These are phyloP conservation scores for Epinephelus cyanopodus DNA, from an alignment of 2,113 vertebrate species.

Conservation along the genomic window DNA sequence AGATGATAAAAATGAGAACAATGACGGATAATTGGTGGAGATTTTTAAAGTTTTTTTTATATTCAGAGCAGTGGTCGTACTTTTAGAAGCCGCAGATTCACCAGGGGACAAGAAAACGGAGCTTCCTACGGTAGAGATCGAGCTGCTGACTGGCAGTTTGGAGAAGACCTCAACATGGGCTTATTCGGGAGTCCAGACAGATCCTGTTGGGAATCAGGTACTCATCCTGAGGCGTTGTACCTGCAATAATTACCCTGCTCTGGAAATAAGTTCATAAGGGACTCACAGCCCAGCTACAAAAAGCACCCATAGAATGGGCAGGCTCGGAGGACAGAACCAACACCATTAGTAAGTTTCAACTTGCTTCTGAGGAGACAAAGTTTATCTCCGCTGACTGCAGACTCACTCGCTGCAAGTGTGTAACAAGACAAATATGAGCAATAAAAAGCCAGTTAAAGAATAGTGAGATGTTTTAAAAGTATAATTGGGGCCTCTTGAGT, in stretches of 20 bases:
- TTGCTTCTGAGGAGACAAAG: slow-evolving; percentile 60
- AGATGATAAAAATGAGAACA: slow-evolving; percentile 13
- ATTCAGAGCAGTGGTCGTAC: background rate
- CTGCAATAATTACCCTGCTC: slow-evolving; percentile 77
- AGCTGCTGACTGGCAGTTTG: slow-evolving; percentile 52
- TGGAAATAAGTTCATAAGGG: slow-evolving; percentile 79
- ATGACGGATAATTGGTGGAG: background rate
- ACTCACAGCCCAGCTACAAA: slow-evolving; percentile 65
- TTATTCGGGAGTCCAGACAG: slow-evolving; percentile 66
- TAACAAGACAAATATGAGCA: slow-evolving; percentile 44
- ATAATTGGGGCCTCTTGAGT: slow-evolving; percentile 60
- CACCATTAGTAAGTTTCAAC: slow-evolving; percentile 71
- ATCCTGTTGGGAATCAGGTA: slow-evolving; percentile 75
- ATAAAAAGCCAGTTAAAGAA: slow-evolving; percentile 45
- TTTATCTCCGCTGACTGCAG: slow-evolving; percentile 50
- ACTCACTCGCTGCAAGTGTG: slow-evolving; percentile 13
- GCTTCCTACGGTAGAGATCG: slow-evolving; percentile 31
- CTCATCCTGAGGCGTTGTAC: slow-evolving; percentile 75
- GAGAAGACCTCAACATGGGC: slow-evolving; percentile 56
- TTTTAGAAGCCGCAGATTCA: slow-evolving; percentile 3
- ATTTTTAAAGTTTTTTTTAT: slow-evolving; percentile 11
- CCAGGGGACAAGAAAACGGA: slow-evolving; percentile 13
- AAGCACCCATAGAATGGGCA: slow-evolving; percentile 61
- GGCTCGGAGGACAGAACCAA: slow-evolving; percentile 67
- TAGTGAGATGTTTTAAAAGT: slow-evolving; percentile 58